Conservation (phyloP, 2,113 vertebrate genomes). For the Daubentonia madagascariensis region DNA sequence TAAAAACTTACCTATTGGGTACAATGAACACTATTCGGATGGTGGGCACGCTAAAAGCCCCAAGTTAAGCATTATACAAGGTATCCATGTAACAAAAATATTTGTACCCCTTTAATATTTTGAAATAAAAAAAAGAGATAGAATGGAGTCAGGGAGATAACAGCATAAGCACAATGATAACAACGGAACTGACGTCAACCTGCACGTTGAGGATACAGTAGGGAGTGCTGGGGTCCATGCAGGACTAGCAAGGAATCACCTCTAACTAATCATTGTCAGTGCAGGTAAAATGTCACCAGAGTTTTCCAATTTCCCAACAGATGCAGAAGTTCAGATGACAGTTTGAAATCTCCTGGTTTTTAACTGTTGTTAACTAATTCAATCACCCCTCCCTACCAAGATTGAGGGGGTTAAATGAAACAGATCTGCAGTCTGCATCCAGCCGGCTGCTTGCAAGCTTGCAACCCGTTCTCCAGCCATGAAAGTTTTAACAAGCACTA, state of each 20-base stretch:
- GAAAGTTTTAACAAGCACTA: background rate
- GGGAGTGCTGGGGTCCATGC: accelerated
- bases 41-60: too few species aligned
- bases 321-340: background rate
- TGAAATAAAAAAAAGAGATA: background rate
- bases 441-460: background rate
- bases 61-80: too few species aligned
- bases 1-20: too few species aligned
- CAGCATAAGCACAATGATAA: background rate
- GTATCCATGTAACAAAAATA: too few species aligned
- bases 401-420: background rate
- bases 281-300: too few species aligned
- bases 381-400: background rate
- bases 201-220: background rate
- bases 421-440: background rate
- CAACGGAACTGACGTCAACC: background rate
- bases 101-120: too few species aligned
- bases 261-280: background rate
- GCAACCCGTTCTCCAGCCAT: background rate
- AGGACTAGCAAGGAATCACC: background rate
- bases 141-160: background rate
- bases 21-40: too few species aligned
- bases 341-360: background rate
- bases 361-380: background rate
- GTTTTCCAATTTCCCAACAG: background rate